A percentile compares a stretch with the other conserved stretches of the same genome.
phyloP scores from a whole-genome alignment of 2,888 invertebrate species.

The Tipula unca region DNA sequence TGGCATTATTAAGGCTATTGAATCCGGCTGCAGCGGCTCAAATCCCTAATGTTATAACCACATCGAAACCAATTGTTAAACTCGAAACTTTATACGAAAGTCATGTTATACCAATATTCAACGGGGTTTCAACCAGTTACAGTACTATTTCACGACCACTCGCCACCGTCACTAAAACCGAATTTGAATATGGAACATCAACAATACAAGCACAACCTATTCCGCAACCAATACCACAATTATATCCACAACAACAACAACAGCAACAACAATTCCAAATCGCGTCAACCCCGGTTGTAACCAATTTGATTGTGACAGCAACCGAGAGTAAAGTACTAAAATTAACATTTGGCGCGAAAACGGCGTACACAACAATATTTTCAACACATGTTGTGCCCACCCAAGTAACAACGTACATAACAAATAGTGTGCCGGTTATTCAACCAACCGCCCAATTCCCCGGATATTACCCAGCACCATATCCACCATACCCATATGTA shows the following conservation, averaged over 20 bases:
- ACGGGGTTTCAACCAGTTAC: conserved; percentile 63
- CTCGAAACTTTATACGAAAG: conserved; percentile 75
- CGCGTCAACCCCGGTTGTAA: conserved; percentile 71
- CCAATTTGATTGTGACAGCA: conserved; percentile 68
- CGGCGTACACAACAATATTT: conserved; percentile 76
- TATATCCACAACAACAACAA: conserved; percentile 36
- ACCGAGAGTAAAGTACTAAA: conserved; percentile 76
- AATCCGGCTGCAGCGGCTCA: conserved; percentile 57
- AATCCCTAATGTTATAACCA: conserved; percentile 64
- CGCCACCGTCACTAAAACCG: conserved; percentile 69
- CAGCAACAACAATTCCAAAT: conserved; percentile 64
- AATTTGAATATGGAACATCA: conserved; percentile 68
- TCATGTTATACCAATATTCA: conserved; percentile 68
- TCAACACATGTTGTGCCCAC: conserved; percentile 78
- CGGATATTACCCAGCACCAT: conserved; percentile 69
- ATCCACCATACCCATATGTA: conserved; percentile 66
- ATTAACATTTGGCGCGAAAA: conserved; percentile 84
- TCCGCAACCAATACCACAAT: conserved; percentile 47
- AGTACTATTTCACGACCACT: conserved; percentile 73
- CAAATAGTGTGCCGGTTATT: conserved; percentile 67
- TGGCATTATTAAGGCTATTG: conserved; percentile 61
- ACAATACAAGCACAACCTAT: conserved; percentile 52
- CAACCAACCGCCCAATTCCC: conserved; percentile 59
- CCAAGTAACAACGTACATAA: conserved; percentile 72
- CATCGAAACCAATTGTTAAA: conserved; percentile 66